Evolutionary conservation across 2,113 vertebrate species (phyloP), one percentile per base, ranked within the genome.

Genomic region (Zingel zingel): DNA sequence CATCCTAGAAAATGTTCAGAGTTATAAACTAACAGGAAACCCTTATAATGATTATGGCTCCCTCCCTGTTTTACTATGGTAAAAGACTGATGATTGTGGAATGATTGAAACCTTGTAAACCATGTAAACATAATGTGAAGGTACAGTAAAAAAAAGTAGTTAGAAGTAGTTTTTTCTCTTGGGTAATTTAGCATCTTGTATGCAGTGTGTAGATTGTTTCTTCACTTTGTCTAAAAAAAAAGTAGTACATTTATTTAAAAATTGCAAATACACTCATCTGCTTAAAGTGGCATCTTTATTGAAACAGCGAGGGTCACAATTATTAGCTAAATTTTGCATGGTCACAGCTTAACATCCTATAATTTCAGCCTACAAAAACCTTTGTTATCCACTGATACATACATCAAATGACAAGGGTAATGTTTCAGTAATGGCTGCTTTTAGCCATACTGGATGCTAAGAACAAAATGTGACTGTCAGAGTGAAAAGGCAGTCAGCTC

Each of bases 391-490:
- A 18, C 9, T 15, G 25, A 70, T 25, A 77, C 19, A 54, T 50
- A 19, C 19, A 79, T 18, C 27, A 6, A 63, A 64, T 73, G 65
- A 75, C 47, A 53, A 62, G 73, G 14, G 4, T 63, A 64, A 65
- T 78, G 70, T 79, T 78, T 83, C 39, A 76, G 77, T 66, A 50
- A 76, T 59, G 4, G 3, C 65, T 85, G 64, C 27, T 63, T 79
- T 82, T 36, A 45, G 65, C 79, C 78, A 82, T 79, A 79, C 81
- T 77, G 48, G 78, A 77, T 80, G 54, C 77, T 63, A 51, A 75
- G 75, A 84, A 91, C 82, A 84, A 86, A 88, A 84, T 88, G 65
- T 92, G 77, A 84, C 74, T 89, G 90, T 89, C 83, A 83, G 67
- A 79, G 74, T 86, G 80, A 81, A 79, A 83, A 78, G 87, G 79